Percentiles rank a stretch among this genome's conserved stretches.
Evolutionary conservation across 2,797 vertebrate species (phyloP).

Genomic region (Oryzias sinensis): DNA sequence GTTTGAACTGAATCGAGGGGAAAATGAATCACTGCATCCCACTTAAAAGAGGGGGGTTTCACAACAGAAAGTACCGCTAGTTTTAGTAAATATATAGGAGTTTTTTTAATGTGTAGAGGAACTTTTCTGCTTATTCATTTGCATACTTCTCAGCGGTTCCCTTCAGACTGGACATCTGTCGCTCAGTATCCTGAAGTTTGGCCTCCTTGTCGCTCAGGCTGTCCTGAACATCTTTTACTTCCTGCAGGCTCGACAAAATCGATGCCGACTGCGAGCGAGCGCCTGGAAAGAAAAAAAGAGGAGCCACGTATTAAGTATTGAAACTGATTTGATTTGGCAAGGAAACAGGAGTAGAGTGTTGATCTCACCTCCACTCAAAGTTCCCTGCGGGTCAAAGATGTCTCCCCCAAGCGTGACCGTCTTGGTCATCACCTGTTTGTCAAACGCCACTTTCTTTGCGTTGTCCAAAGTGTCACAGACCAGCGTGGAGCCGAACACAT

Average conservation of each 20-base stretch:
- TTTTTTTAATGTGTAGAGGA: neutral
- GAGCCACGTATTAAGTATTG: neutral
- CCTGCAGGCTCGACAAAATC: constrained; percentile 85
- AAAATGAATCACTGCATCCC: too few species aligned
- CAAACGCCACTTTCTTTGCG: constrained; percentile 93
- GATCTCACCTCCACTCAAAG: constrained; percentile 90
- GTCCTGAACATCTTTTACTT: constrained; percentile 80
- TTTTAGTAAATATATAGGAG: neutral
- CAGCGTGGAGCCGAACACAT: constrained; percentile 90
- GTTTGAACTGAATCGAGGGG: too few species aligned
- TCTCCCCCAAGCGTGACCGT: constrained; percentile 93
- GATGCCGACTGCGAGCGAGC: constrained; percentile 79
- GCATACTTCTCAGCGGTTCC: constrained; percentile 84
- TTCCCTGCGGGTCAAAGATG: constrained; percentile 93
- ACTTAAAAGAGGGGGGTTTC: too few species aligned
- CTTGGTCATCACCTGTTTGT: constrained; percentile 88
- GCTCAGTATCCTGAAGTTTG: constrained; percentile 77
- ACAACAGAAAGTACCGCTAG: neutral
- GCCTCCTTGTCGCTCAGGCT: constrained; percentile 80
- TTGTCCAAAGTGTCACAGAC: constrained; percentile 89
- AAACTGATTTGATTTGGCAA: neutral
- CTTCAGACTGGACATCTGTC: constrained; percentile 80
- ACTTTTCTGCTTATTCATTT: neutral
- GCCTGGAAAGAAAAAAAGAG: constrained; percentile 68
- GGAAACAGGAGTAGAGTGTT: neutral